A percentile compares a stretch with the other conserved stretches of the same genome.
Conservation (phyloP, 2,113 vertebrate genomes). For the Leptocoma aspasia region DNA sequence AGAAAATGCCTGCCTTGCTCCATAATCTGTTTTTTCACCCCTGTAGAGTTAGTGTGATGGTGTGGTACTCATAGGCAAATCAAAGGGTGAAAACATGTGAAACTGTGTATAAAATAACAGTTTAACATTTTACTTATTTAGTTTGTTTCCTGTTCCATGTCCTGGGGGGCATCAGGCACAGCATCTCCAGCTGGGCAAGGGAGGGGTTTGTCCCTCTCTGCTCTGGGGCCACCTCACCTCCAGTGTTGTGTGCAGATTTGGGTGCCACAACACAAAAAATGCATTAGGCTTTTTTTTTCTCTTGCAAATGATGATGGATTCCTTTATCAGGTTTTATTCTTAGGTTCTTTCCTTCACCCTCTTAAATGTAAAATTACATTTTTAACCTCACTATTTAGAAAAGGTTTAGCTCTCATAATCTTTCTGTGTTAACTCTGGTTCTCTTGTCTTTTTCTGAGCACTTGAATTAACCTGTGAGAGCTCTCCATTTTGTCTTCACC, state of each 20-base stretch:
- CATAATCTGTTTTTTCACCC: background rate
- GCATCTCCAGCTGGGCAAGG: rapidly evolving
- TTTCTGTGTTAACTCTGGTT: background rate
- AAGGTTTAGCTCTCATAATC: background rate
- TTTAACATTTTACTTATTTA: background rate
- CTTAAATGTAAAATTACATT: background rate
- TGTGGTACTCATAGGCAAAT: background rate
- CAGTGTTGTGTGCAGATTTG: rapidly evolving
- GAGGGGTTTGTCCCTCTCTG: rapidly evolving
- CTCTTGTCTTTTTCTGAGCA: background rate
- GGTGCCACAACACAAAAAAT: no score
- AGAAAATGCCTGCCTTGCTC: background rate
- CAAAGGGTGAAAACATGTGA: background rate
- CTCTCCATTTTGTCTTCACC: background rate
- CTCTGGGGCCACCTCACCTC: background rate
- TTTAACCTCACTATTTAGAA: background rate
- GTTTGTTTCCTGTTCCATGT: background rate
- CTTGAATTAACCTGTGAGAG: background rate
- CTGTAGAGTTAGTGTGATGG: background rate
- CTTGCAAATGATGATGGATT: background rate
- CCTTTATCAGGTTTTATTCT: background rate
- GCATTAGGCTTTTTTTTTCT: no score
- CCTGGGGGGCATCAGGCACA: background rate
- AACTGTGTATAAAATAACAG: background rate
- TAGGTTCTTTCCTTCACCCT: background rate